These are phyloP conservation scores for Coptotermes formosanus DNA, from an alignment of 1,140 invertebrate species.

Conservation along the genomic window DNA sequence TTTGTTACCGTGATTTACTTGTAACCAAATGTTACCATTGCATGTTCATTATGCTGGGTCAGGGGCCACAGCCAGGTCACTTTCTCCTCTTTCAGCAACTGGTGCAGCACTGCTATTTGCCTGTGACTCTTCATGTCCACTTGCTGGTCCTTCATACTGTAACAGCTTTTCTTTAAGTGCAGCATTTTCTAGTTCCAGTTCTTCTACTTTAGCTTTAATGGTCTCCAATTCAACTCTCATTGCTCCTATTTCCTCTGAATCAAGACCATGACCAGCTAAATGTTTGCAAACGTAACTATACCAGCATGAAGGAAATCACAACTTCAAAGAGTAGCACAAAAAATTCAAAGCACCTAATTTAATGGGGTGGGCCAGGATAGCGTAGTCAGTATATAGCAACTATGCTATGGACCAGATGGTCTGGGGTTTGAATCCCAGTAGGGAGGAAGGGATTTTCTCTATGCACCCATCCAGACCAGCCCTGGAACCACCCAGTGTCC, in stretches of 20 bases:
- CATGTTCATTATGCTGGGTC: background rate
- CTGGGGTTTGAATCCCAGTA: too few species aligned
- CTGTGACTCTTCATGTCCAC: slow-evolving; percentile 37
- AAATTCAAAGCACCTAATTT: too few species aligned
- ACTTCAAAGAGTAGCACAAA: too few species aligned
- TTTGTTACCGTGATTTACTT: background rate
- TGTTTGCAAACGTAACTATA: slow-evolving; percentile 52
- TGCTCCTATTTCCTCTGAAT: slow-evolving; percentile 43
- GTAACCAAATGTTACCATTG: background rate
- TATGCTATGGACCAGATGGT: too few species aligned
- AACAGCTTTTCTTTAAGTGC: slow-evolving; percentile 45
- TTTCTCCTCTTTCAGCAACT: slow-evolving; percentile 13
- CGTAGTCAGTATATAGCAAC: too few species aligned
- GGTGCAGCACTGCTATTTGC: slow-evolving; percentile 26
- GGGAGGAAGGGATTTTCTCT: too few species aligned
- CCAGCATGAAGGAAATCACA: background rate
- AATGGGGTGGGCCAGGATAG: too few species aligned
- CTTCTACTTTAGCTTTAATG: slow-evolving; percentile 54
- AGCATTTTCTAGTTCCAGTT: slow-evolving; percentile 58
- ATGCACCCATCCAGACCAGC: too few species aligned
- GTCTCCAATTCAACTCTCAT: slow-evolving; percentile 56
- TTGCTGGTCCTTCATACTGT: slow-evolving; percentile 37
- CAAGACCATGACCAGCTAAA: slow-evolving; percentile 46
- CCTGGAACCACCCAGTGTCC: too few species aligned
- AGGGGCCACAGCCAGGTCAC: background rate